Conservation (phyloP, 2,797 vertebrate genomes). For the Gephyroberyx darwinii region DNA sequence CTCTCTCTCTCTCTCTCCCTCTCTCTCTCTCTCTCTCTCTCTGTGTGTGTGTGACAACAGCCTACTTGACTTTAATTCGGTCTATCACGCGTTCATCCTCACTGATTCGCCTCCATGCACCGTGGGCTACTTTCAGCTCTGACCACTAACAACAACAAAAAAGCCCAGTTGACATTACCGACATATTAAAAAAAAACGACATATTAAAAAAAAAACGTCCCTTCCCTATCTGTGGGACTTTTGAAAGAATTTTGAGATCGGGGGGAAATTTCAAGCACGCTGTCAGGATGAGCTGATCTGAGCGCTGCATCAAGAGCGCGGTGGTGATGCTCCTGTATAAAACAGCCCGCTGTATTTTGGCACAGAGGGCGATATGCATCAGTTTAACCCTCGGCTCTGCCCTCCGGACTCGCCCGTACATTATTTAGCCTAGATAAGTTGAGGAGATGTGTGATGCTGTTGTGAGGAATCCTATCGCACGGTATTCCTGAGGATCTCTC, state of each 20-base stretch:
- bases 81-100: slow-evolving; percentile 66
- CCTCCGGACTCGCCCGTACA: slow-evolving; percentile 74
- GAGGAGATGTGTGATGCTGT: slow-evolving; percentile 61
- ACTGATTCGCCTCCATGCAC: slow-evolving; percentile 69
- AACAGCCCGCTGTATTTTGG: slow-evolving; percentile 70
- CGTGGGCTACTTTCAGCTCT: slow-evolving; percentile 62
- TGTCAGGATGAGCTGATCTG: slow-evolving; percentile 75
- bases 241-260: slow-evolving; percentile 38
- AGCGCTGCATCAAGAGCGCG: slow-evolving; percentile 70
- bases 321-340: slow-evolving; percentile 72
- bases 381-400: slow-evolving; percentile 75
- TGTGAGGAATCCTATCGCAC: slow-evolving; percentile 67
- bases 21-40: slow-evolving; percentile 25
- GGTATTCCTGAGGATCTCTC: slow-evolving; percentile 66
- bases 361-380: slow-evolving; percentile 70
- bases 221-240: slow-evolving; percentile 42
- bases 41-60: slow-evolving; percentile 7
- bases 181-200: slow-evolving; percentile 48
- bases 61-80: slow-evolving; percentile 70
- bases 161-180: slow-evolving; percentile 38
- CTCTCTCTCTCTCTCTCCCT: slow-evolving; percentile 32
- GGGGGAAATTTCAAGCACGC: slow-evolving; percentile 64
- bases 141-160: slow-evolving; percentile 33
- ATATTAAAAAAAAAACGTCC: slow-evolving; percentile 14
- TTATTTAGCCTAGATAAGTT: slow-evolving; percentile 73